Evolutionary conservation across 2,797 vertebrate genomes (phyloP).

Genomic region (Melanotaenia trifasciata): DNA sequence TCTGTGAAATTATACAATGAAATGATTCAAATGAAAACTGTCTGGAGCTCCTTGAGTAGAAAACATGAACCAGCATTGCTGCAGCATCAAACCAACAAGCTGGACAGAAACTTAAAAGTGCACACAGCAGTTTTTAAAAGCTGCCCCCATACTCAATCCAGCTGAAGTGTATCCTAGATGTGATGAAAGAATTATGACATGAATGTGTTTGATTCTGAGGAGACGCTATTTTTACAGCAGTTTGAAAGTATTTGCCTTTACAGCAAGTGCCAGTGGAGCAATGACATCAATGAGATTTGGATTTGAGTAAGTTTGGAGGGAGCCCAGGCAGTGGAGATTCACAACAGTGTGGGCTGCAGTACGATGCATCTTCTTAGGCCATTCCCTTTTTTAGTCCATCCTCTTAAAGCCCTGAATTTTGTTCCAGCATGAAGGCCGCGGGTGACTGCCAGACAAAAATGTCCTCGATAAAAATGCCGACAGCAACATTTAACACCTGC

Average conservation of each 20-base stretch:
- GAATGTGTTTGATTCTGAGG: not conserved
- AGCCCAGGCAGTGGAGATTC: not conserved
- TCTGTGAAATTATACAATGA: slow-evolving; percentile 2
- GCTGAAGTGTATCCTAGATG: not conserved
- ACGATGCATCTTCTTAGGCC: slow-evolving; percentile 14
- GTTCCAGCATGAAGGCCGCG: slow-evolving; percentile 73
- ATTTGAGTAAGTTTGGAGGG: slow-evolving; percentile 1
- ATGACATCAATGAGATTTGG: slow-evolving; percentile 9
- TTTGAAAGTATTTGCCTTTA: not conserved
- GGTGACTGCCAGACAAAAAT: slow-evolving; percentile 72
- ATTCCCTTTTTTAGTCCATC: slow-evolving; percentile 16
- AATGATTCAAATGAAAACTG: slow-evolving; percentile 19
- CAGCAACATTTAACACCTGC: slow-evolving; percentile 81
- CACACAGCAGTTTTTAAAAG: not conserved
- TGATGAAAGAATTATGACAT: slow-evolving; percentile 1
- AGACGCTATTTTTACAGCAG: not conserved
- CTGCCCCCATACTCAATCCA: not conserved
- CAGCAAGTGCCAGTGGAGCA: not conserved
- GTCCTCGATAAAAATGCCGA: slow-evolving; percentile 74
- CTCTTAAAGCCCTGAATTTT: slow-evolving; percentile 54
- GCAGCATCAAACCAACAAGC: slow-evolving; percentile 7
- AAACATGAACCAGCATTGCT: slow-evolving; percentile 7
- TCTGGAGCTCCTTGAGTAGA: not conserved
- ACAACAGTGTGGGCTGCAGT: not conserved
- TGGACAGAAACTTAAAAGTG: not conserved